Evolutionary conservation across 2,113 vertebrate genomes (phyloP), one percentile per base, ranked within the genome.

Genomic region (Tenebrosternarchus preto): DNA sequence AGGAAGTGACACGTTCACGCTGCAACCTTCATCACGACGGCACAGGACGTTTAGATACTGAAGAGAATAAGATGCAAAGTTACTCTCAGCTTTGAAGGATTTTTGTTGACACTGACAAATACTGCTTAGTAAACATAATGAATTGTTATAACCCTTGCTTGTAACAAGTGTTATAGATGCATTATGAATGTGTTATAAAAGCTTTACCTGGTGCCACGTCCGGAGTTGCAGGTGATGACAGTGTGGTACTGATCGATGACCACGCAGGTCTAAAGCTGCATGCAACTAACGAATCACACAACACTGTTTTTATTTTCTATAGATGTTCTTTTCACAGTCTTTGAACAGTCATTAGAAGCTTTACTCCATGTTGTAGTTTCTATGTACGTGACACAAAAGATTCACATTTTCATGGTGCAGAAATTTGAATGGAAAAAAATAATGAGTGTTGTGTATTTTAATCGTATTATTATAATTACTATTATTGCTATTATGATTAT

Each of bases 281-380:
- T 70, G 73, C 73, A n/a, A 61, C 80, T 73, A 70, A 73, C 66
- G 61, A 80, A 55, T 25, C 5, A 12, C 7, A 16, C 69, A 63
- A 22, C 22, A 6, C 43, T 33, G 22, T 39, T 63, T 57, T 24
- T 61, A 3, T 61, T 73, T 56, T 1, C 15, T 22, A 15, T 43
- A 17, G 22, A 22, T 63, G 12, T 12, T 64, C 29, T 39, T 24
- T 9, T n/a, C 27, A 56, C 57, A 19, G 19, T 56, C 2, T 17
- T 72, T 12, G 55, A 25, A 16, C 17, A 9, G 56, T 16, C 6
- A 39, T 4, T 39, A n/a, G n/a, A n/a, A 43, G 15, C 72, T 46
- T 22, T 25, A 59, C 53, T 29, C 22, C 39, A 11, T 29, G 5
- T 4, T 7, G 0, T 50, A 7, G 43, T 50, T 50, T 50, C 39